Evolutionary conservation across 2,797 vertebrate genomes (phyloP).

Genomic region (Anabacerthia variegaticeps): DNA sequence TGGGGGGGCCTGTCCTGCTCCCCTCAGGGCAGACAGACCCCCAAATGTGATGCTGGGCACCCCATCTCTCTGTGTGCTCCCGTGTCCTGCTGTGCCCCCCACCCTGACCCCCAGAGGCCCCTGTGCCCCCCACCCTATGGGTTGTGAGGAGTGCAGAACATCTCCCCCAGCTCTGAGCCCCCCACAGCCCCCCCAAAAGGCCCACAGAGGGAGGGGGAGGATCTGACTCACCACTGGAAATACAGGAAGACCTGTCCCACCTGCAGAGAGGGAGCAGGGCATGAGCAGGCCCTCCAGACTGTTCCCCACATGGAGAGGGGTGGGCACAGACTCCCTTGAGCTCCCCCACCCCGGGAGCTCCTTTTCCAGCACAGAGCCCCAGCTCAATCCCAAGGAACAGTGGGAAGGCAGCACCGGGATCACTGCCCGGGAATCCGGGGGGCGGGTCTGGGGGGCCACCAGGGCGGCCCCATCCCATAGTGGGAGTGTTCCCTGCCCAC

Average conservation of each 20-base stretch:
- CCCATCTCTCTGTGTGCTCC: neutral
- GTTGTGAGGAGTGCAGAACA: neutral
- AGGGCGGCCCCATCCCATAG: neutral
- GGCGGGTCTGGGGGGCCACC: too few species aligned
- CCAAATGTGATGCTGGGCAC: neutral
- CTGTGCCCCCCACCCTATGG: neutral
- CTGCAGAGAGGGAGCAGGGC: conserved; percentile 61
- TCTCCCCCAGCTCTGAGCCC: neutral
- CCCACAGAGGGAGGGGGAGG: neutral
- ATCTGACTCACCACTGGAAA: conserved; percentile 92
- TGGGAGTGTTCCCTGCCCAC: neutral
- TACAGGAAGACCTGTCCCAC: conserved; percentile 96
- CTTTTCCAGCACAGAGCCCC: neutral
- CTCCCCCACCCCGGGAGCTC: neutral
- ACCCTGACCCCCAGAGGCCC: neutral
- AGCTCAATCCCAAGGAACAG: neutral
- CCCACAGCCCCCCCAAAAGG: neutral
- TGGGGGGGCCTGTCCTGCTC: neutral
- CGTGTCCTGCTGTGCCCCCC: neutral
- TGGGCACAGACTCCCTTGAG: accelerated
- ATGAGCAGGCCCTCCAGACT: neutral
- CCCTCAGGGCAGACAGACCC: neutral
- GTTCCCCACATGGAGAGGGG: neutral
- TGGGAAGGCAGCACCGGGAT: neutral
- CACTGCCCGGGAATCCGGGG: neutral